Evolutionary conservation across 2,888 invertebrate genomes (phyloP).

Genomic region (Ennomos erosarius): DNA sequence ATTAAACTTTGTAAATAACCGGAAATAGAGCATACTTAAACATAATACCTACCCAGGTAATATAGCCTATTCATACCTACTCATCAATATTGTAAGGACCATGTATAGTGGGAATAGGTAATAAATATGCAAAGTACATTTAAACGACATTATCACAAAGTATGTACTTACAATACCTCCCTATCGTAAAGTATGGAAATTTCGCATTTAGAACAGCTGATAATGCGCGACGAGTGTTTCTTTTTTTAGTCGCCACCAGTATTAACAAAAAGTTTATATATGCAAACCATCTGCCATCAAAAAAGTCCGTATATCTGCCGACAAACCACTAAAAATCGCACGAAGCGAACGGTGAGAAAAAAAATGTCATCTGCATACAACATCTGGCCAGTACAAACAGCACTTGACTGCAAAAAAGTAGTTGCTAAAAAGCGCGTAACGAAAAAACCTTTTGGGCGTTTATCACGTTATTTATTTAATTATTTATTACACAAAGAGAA

Average conservation of each 20-base stretch:
- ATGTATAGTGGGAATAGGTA: conserved; percentile 10
- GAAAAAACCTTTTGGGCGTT: conserved; percentile 43
- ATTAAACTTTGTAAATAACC: neutral
- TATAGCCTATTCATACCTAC: too few species aligned
- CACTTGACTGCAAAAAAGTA: conserved; percentile 64
- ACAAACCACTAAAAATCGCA: conserved; percentile 81
- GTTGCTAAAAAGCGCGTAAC: conserved; percentile 71
- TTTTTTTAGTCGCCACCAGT: conserved; percentile 47
- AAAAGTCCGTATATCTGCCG: conserved; percentile 64
- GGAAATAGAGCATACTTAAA: too few species aligned
- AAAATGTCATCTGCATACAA: conserved; percentile 84
- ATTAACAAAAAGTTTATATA: conserved; percentile 57
- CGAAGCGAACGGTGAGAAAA: conserved; percentile 53
- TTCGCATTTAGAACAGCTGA: conserved; percentile 36
- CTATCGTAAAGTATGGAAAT: conserved; percentile 29
- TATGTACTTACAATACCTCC: conserved; percentile 5
- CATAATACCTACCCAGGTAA: too few species aligned
- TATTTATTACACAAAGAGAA: too few species aligned
- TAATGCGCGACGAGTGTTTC: conserved; percentile 16
- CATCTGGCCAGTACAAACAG: conserved; percentile 80
- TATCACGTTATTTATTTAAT: neutral
- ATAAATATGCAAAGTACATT: conserved; percentile 18
- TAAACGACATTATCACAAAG: conserved; percentile 21
- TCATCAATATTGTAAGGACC: conserved; percentile 5
- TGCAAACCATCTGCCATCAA: conserved; percentile 78